Conservation (phyloP, 2,113 vertebrate genomes). For the Equus przewalskii region DNA sequence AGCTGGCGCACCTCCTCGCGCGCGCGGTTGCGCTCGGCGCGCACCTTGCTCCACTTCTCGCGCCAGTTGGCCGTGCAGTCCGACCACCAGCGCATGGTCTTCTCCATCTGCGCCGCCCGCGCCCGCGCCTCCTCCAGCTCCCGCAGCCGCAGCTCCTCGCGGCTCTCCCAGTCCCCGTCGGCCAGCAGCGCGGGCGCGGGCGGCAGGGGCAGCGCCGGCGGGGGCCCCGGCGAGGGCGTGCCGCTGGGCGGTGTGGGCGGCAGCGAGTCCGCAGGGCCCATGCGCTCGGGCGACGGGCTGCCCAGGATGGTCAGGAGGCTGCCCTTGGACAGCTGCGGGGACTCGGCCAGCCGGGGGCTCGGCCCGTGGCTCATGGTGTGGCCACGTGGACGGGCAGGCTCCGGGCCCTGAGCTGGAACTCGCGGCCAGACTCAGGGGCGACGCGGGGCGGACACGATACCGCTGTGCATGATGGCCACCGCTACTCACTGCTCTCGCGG, state of each 20-base stretch:
- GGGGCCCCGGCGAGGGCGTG: conserved; percentile 93
- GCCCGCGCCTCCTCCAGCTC: conserved; percentile 97
- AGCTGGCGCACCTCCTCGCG: conserved; percentile 97
- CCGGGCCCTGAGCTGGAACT: background rate
- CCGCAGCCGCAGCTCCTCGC: conserved; percentile 95
- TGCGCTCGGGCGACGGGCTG: conserved; percentile 89
- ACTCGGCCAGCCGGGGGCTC: conserved; percentile 84
- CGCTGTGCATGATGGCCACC: background rate
- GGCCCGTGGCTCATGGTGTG: conserved; percentile 88
- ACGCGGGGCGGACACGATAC: accelerated
- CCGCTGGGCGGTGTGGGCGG: conserved; percentile 93
- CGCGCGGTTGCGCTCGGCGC: conserved; percentile 95
- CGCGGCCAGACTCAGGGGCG: background rate
- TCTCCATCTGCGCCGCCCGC: conserved; percentile 97
- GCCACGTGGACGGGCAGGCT: background rate
- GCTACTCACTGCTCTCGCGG: background rate
- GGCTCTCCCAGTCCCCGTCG: conserved; percentile 96
- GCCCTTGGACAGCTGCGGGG: conserved; percentile 87
- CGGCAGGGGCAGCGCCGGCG: conserved; percentile 87
- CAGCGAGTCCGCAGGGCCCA: conserved; percentile 91
- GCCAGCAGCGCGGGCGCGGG: conserved; percentile 76
- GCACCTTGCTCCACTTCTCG: conserved; percentile 99
- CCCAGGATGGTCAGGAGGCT: conserved; percentile 92
- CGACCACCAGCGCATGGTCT: conserved; percentile 99
- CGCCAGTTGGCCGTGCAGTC: conserved; percentile 99